A percentile compares a stretch with the other conserved stretches of the same genome.
These are phyloP conservation scores for Tiliacea citrago DNA, from an alignment of 2,888 invertebrate genomes.

Conservation along the genomic window DNA sequence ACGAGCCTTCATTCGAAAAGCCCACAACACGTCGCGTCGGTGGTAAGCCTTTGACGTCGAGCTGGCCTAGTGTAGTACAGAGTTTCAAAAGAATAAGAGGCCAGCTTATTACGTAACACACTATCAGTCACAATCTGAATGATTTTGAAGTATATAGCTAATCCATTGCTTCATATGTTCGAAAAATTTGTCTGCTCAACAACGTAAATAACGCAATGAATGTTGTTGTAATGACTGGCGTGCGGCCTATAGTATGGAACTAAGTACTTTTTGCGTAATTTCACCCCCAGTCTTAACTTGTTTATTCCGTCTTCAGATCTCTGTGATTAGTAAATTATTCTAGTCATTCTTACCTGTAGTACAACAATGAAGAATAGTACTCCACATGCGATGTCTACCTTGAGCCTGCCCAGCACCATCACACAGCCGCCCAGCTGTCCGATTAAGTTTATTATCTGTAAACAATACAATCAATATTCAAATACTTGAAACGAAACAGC, in stretches of 20 bases:
- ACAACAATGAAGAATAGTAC: conserved; percentile 98
- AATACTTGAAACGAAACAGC: background rate
- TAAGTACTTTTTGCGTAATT: background rate
- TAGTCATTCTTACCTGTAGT: conserved; percentile 93
- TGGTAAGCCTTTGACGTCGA: too few species aligned
- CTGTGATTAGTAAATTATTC: background rate
- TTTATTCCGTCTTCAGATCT: background rate
- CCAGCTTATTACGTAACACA: too few species aligned
- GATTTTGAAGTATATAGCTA: too few species aligned
- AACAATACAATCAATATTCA: conserved; percentile 49
- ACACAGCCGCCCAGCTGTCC: conserved; percentile 99
- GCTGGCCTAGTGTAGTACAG: background rate
- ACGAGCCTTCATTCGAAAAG: too few species aligned
- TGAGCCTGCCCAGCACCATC: conserved; percentile 98
- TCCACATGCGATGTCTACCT: conserved; percentile 97
- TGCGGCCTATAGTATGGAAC: background rate
- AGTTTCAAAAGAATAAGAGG: background rate
- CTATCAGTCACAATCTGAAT: too few species aligned
- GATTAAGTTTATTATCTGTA: conserved; percentile 95
- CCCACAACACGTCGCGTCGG: too few species aligned
- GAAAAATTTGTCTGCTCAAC: too few species aligned
- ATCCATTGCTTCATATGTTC: too few species aligned
- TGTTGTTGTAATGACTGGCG: too few species aligned
- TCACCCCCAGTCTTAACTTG: background rate
- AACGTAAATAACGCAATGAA: too few species aligned